Base-by-base conservation (phyloP, 2,888 invertebrate species). In the Agrenia bidenticulata region DNA sequence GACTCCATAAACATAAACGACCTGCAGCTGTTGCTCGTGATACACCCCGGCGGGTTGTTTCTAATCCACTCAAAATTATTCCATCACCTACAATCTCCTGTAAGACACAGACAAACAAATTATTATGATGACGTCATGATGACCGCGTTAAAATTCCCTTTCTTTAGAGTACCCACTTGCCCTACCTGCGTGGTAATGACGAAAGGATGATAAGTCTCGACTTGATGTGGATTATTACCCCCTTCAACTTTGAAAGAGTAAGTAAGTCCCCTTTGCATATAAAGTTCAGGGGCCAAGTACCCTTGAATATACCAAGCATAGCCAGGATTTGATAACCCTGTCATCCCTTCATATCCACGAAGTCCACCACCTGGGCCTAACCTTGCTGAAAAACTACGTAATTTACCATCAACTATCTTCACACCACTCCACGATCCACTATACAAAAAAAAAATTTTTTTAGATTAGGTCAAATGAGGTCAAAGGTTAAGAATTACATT, bases 221-320 rank as follows among this genome's bases (percentile, higher is more conserved):
- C 85, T 75, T 89, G 89, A 80, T 93, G 91, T 45, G 93, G 92
- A 83, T 94, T 90, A 78, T 91, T 90, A 17, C 95, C 95, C 51
- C 94, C 94, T 69, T 82, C 81, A 2, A 88, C 88, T 78, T 85
- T 85, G 79, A 96, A 92, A 15, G 85, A 88, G 82, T 96, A 96
- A 0, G 87, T 88, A 63, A 92, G 83, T 0, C 94, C 94, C 61
- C 95, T 82, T 67, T 92, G 85, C 76, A 96, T 82, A 84, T 90
- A 93, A 68, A 96, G 81, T 80, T 94, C 93, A 0, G 94, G 94
- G 57, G 89, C 87, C 76, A 95, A 82, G 77, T 87, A 86, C 0
- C 95, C 95, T 81, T 96, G 94, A 69, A 96, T 89, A 81, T 94
- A 96, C 93, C 94, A 95, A 13, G 92, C 88, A 50, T 90, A 82